Evolutionary conservation across 1,140 invertebrate genomes (phyloP).

Genomic region (Ganaspis sp.): DNA sequence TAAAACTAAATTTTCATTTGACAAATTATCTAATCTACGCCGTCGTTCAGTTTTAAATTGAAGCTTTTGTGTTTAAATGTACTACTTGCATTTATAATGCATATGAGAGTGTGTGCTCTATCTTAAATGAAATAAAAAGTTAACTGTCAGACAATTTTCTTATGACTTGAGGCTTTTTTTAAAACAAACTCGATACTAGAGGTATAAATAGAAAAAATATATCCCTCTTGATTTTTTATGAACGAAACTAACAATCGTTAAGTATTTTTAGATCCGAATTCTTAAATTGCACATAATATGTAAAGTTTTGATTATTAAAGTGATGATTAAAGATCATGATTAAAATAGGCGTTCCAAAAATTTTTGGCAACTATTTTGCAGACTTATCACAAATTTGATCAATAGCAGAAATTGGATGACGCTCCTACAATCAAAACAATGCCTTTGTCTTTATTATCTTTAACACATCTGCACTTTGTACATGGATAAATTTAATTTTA

Average conservation of each 20-base stretch:
- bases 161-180: not conserved
- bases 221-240: not conserved
- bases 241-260: too few species aligned
- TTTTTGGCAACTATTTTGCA: not conserved
- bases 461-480: not conserved
- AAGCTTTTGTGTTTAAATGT: not conserved
- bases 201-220: not conserved
- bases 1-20: too few species aligned
- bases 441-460: not conserved
- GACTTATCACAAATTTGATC: not conserved
- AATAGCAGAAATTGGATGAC: not conserved
- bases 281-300: too few species aligned
- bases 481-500: conserved; percentile 19
- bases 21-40: not conserved
- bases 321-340: too few species aligned
- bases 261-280: too few species aligned
- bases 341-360: too few species aligned
- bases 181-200: not conserved
- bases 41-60: not conserved
- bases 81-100: not conserved
- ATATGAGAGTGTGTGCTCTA: not conserved
- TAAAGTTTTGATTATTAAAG: too few species aligned
- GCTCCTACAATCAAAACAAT: not conserved
- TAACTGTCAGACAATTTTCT: conserved; percentile 14
- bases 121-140: not conserved